A percentile compares a stretch with the other conserved stretches of the same genome.
Evolutionary conservation across 2,888 invertebrate species (phyloP).

Genomic region (Leptinotarsa tumamoca): DNA sequence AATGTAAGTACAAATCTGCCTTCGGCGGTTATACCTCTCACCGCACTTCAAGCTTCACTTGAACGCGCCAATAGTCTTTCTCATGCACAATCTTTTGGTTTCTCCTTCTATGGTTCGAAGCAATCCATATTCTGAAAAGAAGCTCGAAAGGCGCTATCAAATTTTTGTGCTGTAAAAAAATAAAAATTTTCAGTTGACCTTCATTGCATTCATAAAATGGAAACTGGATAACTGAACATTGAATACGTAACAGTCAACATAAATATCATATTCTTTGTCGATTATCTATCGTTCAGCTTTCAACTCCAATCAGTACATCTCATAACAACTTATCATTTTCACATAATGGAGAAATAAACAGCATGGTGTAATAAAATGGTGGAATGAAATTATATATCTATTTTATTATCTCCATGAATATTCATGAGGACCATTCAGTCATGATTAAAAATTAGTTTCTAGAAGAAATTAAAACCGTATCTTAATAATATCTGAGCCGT

Average conservation of each 20-base stretch:
- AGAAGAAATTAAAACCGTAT: constrained; percentile 51
- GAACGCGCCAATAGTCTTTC: too few relatives aligned
- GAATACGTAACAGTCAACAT: background rate
- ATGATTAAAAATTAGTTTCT: constrained; percentile 44
- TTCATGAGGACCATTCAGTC: constrained; percentile 43
- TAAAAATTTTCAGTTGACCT: background rate
- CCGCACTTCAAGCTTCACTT: too few relatives aligned
- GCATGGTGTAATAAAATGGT: constrained; percentile 4
- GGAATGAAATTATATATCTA: constrained; percentile 21
- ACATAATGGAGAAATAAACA: constrained; percentile 14
- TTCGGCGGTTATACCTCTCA: too few relatives aligned
- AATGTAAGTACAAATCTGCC: too few relatives aligned
- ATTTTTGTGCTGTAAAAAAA: too few relatives aligned
- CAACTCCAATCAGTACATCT: background rate
- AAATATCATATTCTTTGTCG: background rate
- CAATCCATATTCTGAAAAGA: too few relatives aligned
- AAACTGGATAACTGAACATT: too few relatives aligned
- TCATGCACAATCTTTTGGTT: too few relatives aligned
- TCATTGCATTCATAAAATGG: too few relatives aligned
- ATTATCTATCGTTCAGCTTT: background rate
- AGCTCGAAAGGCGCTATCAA: too few relatives aligned
- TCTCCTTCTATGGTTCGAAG: too few relatives aligned
- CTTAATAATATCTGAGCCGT: constrained; percentile 47
- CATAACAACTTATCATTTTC: constrained; percentile 12
- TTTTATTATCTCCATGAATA: constrained; percentile 42